Base-by-base conservation (phyloP, 2,113 vertebrate genomes). In the Larimichthys polyactis region DNA sequence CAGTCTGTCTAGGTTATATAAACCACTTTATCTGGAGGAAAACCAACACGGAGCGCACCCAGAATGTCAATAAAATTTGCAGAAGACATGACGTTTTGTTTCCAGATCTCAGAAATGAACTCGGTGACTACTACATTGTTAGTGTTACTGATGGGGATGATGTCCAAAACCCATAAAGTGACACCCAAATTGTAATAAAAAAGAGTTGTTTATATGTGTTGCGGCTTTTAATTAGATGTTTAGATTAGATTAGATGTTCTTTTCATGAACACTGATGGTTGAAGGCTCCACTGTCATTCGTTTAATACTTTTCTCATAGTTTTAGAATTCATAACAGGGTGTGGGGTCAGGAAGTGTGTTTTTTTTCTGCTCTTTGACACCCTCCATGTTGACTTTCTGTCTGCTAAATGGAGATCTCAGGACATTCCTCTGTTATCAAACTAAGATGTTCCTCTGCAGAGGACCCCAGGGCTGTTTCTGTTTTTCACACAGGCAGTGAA, bases 351-450 rank as follows among this genome's bases (percentile, higher is more conserved):
- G 60, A 81, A 67, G 16, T 71, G 72, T 46, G 8, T 1, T 43
- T 49, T 51, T 65, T 69, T 64, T 63, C 22, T 1, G 0, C 36
- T 36, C 5, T 68, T 24, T 75, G 62, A 79, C 62, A 65, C 36
- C 51, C 65, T 78, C 81, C 85, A 55, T 87, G 87, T 79, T 81
- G 74, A 63, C 71, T 55, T 58, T 36, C 63, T 80, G 75, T 75
- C 72, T 77, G 52, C 74, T 89, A 59, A 77, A 87, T 59, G 49
- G 58, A 84, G 69, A 79, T 83, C 71, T 87, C 69, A 81, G 77
- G 85, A 85, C 82, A 83, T 91, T 85, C 82, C 70, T 82, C 49
- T 5, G 20, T 87, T 75, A 89, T 88, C 85, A 84, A 62, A 87
- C 58, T 87, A 83, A 86, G 85, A 90, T 89, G 85, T 79, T 88